Evolutionary conservation across 1,140 invertebrate species (phyloP).

Genomic region (Anastatus disparis): DNA sequence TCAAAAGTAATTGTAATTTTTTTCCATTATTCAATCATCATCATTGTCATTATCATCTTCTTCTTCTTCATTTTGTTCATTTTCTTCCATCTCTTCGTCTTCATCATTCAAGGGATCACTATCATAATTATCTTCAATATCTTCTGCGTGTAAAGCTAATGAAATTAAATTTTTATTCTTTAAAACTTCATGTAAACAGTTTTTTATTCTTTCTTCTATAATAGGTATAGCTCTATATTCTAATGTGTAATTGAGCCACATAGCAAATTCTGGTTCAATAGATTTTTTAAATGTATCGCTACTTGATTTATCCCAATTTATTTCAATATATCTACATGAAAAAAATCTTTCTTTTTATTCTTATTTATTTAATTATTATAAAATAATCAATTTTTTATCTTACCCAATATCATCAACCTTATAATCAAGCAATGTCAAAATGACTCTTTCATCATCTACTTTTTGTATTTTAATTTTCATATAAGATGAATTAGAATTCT

Average conservation of each 20-base stretch:
- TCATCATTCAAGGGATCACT: slow-evolving; percentile 29
- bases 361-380: too few relatives aligned
- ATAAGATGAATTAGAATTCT: slow-evolving; percentile 39
- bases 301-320: slow-evolving; percentile 19
- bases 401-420: slow-evolving; percentile 33
- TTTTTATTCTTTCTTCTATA: slow-evolving; percentile 32
- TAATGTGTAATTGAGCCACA: slow-evolving; percentile 32
- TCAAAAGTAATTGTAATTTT: slow-evolving; percentile 1
- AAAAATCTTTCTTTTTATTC: too few relatives aligned
- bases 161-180: slow-evolving; percentile 16
- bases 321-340: slow-evolving; percentile 23
- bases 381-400: neutral
- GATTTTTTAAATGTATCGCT: slow-evolving; percentile 19
- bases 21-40: slow-evolving; percentile 7
- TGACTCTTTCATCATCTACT: neutral
- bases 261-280: slow-evolving; percentile 29
- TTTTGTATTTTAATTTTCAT: slow-evolving; percentile 32
- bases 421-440: slow-evolving; percentile 15
- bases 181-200: slow-evolving; percentile 13
- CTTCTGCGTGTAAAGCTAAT: slow-evolving; percentile 5
- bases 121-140: slow-evolving; percentile 13
- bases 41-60: neutral
- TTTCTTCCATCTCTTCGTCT: neutral
- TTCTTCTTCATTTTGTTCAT: neutral
- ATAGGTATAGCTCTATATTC: slow-evolving; percentile 23